Conservation (phyloP, 2,113 vertebrate species). For the Lamprotornis superbus region DNA sequence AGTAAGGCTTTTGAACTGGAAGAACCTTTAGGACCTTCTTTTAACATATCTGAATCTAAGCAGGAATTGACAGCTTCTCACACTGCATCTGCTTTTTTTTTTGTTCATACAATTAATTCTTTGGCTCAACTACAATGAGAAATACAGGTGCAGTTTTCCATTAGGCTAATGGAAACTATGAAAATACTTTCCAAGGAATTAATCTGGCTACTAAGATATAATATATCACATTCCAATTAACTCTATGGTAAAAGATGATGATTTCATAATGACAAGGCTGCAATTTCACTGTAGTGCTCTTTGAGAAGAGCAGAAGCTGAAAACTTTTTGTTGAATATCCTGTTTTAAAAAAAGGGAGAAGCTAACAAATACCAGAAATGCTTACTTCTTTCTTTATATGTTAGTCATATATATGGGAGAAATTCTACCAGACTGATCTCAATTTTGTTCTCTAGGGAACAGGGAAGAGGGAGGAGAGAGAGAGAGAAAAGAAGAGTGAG, state of each 20-base stretch:
- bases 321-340: conserved; percentile 21
- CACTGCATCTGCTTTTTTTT: not conserved
- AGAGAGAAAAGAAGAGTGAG: not conserved
- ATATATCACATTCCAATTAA: conserved; percentile 59
- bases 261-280: conserved; percentile 47
- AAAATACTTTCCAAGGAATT: conserved; percentile 62
- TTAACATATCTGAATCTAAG: not conserved
- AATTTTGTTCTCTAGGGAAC: not conserved
- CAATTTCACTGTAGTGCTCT: not conserved
- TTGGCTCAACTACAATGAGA: conserved; percentile 31
- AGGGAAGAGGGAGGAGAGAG: not conserved
- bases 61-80: not conserved
- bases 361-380: not conserved
- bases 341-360: not conserved
- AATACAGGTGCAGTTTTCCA: conserved; percentile 47
- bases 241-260: conserved; percentile 32
- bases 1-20: not conserved
- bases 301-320: not conserved
- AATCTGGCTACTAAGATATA: conserved; percentile 40
- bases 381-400: not conserved
- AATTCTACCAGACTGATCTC: not conserved
- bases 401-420: not conserved
- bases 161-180: conserved; percentile 61
- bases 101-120: conserved; percentile 15
- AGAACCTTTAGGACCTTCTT: not conserved